Conservation (phyloP, 1,140 invertebrate genomes). For the Tachypleus tridentatus region DNA sequence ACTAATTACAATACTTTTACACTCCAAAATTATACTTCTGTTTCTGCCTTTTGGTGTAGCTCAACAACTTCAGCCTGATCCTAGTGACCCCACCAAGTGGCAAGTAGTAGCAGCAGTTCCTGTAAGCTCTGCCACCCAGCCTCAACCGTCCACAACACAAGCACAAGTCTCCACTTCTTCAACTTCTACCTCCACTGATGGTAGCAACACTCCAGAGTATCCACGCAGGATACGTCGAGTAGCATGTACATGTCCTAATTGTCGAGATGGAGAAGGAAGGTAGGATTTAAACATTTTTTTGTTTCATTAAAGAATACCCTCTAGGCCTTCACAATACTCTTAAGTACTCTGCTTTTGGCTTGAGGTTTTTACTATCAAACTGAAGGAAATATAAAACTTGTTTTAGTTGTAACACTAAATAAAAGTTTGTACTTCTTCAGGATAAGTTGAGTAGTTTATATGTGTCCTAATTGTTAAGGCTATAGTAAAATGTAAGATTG, state of each 20-base stretch:
- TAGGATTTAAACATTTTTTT: slow-evolving; percentile 25
- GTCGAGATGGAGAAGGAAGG: slow-evolving; percentile 62
- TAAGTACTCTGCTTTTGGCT: too few relatives aligned
- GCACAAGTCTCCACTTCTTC: slow-evolving; percentile 11
- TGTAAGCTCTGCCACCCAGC: slow-evolving; percentile 17
- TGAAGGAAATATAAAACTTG: too few relatives aligned
- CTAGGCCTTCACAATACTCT: too few relatives aligned
- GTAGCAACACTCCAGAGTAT: slow-evolving; percentile 10
- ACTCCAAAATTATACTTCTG: too few relatives aligned
- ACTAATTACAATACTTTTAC: too few relatives aligned
- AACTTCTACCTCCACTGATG: slow-evolving; percentile 19
- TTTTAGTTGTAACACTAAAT: too few relatives aligned
- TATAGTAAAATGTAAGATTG: too few relatives aligned
- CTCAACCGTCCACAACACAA: slow-evolving; percentile 8
- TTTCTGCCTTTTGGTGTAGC: slow-evolving; percentile 12
- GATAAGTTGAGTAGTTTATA: too few relatives aligned
- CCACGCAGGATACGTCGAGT: slow-evolving; percentile 51
- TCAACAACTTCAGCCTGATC: slow-evolving; percentile 51
- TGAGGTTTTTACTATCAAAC: too few relatives aligned
- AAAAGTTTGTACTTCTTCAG: too few relatives aligned
- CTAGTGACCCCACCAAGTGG: slow-evolving; percentile 63
- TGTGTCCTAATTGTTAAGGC: too few relatives aligned
- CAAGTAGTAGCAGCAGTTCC: slow-evolving; percentile 47
- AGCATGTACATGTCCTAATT: slow-evolving; percentile 94
- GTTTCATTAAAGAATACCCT: too few relatives aligned